Percentiles rank a stretch among this genome's conserved stretches.
phyloP scores from a whole-genome alignment of 2,888 invertebrate species.

The Globia sparganii region DNA sequence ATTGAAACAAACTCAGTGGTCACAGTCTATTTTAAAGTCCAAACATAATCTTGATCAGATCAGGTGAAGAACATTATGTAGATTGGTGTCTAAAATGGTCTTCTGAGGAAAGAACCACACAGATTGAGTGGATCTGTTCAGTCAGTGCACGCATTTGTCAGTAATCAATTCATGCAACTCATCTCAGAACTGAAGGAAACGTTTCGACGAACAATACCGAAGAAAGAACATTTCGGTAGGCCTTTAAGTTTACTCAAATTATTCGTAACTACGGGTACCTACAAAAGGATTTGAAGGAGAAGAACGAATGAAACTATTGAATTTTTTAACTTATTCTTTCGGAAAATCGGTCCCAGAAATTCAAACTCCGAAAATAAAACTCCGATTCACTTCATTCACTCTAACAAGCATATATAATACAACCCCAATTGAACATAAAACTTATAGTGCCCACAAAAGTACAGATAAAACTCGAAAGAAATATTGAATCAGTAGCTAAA shows the following conservation, averaged over 20 bases:
- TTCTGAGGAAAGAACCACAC: no score
- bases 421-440: background rate
- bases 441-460: background rate
- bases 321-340: background rate
- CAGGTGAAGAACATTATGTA: no score
- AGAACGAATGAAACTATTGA: background rate
- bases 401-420: background rate
- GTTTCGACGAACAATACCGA: no score
- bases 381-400: background rate
- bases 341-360: background rate
- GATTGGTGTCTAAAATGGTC: no score
- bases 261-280: background rate
- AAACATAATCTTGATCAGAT: no score
- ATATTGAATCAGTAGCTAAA: slow-evolving; percentile 63
- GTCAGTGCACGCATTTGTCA: no score
- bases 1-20: no score
- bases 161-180: no score
- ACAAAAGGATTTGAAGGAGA: background rate
- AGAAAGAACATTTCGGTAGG: no score
- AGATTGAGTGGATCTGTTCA: no score
- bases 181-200: no score
- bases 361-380: background rate
- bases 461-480: slow-evolving; percentile 20
- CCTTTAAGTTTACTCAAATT: background rate
- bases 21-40: no score